Base-by-base conservation (phyloP, 2,113 vertebrate species). In the Gallinago media region DNA sequence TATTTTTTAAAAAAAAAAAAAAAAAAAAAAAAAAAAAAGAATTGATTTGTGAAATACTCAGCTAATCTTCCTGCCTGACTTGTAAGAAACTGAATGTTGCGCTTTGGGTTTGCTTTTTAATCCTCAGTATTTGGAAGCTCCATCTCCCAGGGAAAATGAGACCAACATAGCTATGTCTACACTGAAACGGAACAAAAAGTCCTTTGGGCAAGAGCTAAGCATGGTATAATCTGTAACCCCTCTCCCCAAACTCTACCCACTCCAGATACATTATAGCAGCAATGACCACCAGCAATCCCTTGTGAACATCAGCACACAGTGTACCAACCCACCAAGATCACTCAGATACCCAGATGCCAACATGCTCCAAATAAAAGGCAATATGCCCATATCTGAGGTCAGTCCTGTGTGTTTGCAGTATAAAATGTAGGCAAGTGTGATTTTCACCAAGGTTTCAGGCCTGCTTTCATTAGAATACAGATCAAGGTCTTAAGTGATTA, bases 401-500 rank as follows among this genome's bases (percentile, higher is more conserved):
- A 88, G 56, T 52, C 27, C 52, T 46, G 10, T 23, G 34, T 25
- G 29, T 23, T 47, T 6, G 0, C 74, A 58, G 46, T 16, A 49
- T 25, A 66, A 79, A 86, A 66, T 42, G 36, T 6, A 26, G 42
- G 31, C 62, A 42, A 80, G 22, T 0, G 0, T 62, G 66, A 62
- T 70, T 79, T 86, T 80, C n/a, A 7, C 72, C 67, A 72, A 68
- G 21, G 49, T 56, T 91, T 88, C 72, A 73, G 82, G 78, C 58
- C 71, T 85, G 46, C 67, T 88, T 94, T 90, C 50, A 74, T 3
- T 73, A 38, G 26, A 83, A 54, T 68, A 72, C 67, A 85, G 49
- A 76, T 49, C 26, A 82, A 94, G 62, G 78, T 66, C 88, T 90
- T 88, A 88, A 73, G 50, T 86, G 71, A 92, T 86, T 92, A 95